Conservation (phyloP, 2,113 vertebrate species). For the Laticauda colubrina region DNA sequence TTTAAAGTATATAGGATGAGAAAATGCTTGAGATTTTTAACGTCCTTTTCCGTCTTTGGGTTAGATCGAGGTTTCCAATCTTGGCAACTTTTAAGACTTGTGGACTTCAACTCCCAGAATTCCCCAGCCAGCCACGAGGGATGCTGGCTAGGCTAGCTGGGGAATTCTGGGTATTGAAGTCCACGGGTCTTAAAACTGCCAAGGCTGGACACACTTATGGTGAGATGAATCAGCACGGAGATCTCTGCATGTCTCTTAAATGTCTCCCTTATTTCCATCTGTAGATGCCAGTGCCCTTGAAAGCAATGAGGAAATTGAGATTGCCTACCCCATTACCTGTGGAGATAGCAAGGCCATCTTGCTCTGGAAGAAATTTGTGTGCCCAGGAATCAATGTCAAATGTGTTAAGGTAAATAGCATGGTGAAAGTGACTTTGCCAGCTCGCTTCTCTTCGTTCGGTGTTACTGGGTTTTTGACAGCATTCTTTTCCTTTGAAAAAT, state of each 20-base stretch:
- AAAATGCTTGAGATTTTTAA: not conserved
- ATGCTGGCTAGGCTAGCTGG: not conserved
- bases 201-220: not conserved
- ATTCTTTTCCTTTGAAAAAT: not conserved
- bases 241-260: slow-evolving; percentile 13
- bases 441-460: not conserved
- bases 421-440: not conserved
- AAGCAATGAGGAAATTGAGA: slow-evolving; percentile 81
- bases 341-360: slow-evolving; percentile 91
- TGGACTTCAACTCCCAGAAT: not conserved
- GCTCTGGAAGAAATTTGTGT: slow-evolving; percentile 95
- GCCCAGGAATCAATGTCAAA: slow-evolving; percentile 91
- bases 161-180: not conserved
- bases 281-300: slow-evolving; percentile 78
- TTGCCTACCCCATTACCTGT: slow-evolving; percentile 92
- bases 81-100: not conserved
- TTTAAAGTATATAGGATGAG: not conserved
- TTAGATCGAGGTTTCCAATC: not conserved
- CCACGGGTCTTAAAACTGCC: not conserved
- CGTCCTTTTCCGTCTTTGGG: not conserved
- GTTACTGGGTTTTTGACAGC: not conserved
- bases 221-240: slow-evolving; percentile 23
- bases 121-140: not conserved
- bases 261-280: slow-evolving; percentile 15
- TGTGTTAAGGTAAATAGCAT: slow-evolving; percentile 86